These are phyloP conservation scores for rat (Rattus norvegicus) DNA, from an alignment of 2,113 vertebrate species.

Conservation along the genomic window DNA sequence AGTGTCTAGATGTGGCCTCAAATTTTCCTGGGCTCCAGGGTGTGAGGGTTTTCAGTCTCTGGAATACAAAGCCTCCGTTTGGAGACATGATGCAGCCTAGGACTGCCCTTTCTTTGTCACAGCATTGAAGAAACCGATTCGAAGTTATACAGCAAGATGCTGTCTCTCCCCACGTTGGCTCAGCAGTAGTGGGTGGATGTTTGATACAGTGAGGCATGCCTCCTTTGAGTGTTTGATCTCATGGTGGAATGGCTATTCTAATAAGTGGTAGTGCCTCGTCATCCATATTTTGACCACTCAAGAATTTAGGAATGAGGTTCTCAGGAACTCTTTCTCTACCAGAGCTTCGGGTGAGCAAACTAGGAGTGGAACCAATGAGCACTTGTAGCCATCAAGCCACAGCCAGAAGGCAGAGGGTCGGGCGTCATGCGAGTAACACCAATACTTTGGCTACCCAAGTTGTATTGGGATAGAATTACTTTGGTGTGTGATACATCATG, in stretches of 20 bases:
- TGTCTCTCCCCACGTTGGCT: too few species aligned
- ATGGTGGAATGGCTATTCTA: neutral
- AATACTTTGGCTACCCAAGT: neutral
- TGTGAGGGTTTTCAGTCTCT: neutral
- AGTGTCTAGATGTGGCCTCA: neutral
- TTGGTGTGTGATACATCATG: neutral
- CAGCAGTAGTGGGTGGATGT: neutral
- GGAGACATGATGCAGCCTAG: neutral
- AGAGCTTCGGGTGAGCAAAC: neutral
- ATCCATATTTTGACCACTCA: neutral
- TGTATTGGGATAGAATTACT: neutral
- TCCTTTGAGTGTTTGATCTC: neutral
- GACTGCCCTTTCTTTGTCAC: neutral
- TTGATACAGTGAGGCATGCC: neutral
- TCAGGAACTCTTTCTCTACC: neutral
- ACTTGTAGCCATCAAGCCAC: neutral
- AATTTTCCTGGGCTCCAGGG: neutral
- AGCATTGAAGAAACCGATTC: neutral
- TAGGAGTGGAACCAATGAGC: neutral
- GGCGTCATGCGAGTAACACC: neutral
- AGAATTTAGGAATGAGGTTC: neutral
- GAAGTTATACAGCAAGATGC: neutral
- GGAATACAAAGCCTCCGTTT: neutral
- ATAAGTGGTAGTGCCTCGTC: neutral
- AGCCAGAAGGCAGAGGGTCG: neutral